phyloP scores from a whole-genome alignment of 2,113 vertebrate species.

The Albula glossodonta region DNA sequence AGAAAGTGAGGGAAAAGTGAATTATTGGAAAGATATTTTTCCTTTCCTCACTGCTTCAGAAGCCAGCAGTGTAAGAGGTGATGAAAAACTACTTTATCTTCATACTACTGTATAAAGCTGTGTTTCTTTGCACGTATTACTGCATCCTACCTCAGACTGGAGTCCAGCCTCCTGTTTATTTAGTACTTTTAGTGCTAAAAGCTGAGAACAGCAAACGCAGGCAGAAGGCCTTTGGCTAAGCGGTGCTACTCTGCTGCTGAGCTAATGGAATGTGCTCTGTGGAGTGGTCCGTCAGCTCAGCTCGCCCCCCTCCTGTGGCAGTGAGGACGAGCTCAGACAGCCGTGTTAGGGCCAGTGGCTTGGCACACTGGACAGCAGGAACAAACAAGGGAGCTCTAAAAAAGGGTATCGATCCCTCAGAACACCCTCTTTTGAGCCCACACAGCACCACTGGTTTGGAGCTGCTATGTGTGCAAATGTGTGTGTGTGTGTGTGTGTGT shows the following conservation, averaged over 20 bases:
- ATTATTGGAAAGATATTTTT: no score
- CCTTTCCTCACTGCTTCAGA: no score
- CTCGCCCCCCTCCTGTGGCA: conserved; percentile 36
- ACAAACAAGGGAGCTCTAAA: conserved; percentile 43
- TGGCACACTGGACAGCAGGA: conserved; percentile 34
- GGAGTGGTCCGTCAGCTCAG: conserved; percentile 36
- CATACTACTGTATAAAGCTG: conserved; percentile 14
- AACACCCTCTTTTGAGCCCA: conserved; percentile 27
- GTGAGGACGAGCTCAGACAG: background rate
- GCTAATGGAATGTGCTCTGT: conserved; percentile 13
- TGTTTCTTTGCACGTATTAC: conserved; percentile 28
- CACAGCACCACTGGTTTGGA: conserved; percentile 33
- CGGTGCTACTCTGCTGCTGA: conserved; percentile 42
- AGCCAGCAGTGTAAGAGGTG: no score
- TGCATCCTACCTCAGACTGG: conserved; percentile 23
- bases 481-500: background rate
- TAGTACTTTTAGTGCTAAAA: conserved; percentile 2
- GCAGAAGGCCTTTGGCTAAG: background rate
- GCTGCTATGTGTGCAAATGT: conserved; percentile 17
- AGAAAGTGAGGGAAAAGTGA: no score
- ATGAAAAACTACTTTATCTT: no score
- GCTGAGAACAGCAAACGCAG: conserved; percentile 31
- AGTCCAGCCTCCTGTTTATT: background rate
- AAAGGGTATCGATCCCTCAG: conserved; percentile 52
- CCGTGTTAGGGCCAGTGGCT: background rate